These are phyloP conservation scores for Syncerus caffer DNA, from an alignment of 2,797 vertebrate species.

Conservation along the genomic window DNA sequence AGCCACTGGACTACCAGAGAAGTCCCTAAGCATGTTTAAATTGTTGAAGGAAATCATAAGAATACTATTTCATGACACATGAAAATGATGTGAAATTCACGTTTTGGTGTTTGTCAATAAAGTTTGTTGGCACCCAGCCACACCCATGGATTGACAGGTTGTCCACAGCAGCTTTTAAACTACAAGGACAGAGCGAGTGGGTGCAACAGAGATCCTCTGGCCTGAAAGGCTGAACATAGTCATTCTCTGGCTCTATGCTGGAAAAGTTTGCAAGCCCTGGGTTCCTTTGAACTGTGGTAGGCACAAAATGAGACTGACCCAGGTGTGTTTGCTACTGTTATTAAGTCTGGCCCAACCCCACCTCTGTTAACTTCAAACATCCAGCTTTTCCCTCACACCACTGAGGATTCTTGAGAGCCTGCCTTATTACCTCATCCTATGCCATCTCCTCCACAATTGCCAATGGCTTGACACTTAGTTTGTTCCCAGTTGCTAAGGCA, in stretches of 20 bases:
- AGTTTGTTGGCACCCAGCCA: not conserved
- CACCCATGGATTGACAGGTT: not conserved
- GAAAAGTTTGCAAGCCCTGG: not conserved
- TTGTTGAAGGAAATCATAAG: not conserved
- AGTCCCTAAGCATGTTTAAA: not conserved
- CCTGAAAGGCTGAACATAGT: not conserved
- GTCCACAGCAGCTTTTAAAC: not conserved
- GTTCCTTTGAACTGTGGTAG: not conserved
- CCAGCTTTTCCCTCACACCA: not conserved
- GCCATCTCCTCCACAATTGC: not conserved
- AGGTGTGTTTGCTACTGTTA: not conserved
- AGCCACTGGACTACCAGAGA: not conserved
- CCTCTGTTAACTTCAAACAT: rapidly evolving
- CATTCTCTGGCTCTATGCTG: not conserved
- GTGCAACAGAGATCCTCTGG: not conserved
- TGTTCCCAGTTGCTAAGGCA: not conserved
- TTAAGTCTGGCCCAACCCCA: not conserved
- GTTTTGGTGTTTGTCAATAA: not conserved
- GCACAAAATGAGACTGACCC: not conserved
- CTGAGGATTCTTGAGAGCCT: not conserved
- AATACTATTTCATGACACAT: not conserved
- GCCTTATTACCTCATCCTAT: not conserved
- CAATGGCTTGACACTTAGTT: not conserved
- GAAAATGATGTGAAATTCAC: not conserved
- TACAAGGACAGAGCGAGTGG: not conserved